phyloP scores from a whole-genome alignment of 2,888 invertebrate species.

The Ophion ellenae region DNA sequence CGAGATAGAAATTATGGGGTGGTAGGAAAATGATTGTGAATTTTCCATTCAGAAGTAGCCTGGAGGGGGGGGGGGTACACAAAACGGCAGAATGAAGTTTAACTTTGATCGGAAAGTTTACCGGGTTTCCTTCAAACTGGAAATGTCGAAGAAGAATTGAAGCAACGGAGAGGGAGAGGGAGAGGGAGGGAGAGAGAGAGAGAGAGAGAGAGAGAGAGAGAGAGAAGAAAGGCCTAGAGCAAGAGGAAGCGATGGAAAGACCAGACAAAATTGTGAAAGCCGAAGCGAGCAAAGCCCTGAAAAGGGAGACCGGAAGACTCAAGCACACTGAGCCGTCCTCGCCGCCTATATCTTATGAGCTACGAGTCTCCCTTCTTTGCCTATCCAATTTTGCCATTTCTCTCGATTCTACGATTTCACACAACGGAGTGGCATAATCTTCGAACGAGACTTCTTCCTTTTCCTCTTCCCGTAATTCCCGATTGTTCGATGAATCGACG shows the following conservation, averaged over 20 bases:
- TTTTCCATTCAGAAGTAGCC: conserved; percentile 5
- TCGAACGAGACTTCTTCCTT: conserved; percentile 20
- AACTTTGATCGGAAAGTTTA: conserved; percentile 57
- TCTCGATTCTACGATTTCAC: conserved; percentile 6
- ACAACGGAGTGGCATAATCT: conserved; percentile 15
- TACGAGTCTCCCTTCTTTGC: not conserved
- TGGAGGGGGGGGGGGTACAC: not conserved
- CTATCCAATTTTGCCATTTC: not conserved
- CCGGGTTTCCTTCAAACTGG: conserved; percentile 25
- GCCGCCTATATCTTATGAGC: conserved; percentile 34
- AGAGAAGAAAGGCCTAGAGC: not conserved
- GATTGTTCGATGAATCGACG: conserved; percentile 5
- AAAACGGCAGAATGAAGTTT: conserved; percentile 38
- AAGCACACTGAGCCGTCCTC: conserved; percentile 17
- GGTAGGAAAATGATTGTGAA: conserved; percentile 37
- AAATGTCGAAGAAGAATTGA: not conserved
- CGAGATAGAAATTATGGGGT: not conserved
- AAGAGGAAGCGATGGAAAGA: conserved; percentile 21
- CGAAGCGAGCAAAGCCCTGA: conserved; percentile 30
- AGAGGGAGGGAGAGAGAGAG: not conserved
- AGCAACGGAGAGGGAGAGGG: not conserved
- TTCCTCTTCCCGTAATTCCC: conserved; percentile 38
- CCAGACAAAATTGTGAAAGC: conserved; percentile 11
- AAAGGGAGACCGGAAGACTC: conserved; percentile 58
- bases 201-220: conserved; percentile 1